phyloP scores from a whole-genome alignment of 2,797 vertebrate species.

The Nothura maculosa region DNA sequence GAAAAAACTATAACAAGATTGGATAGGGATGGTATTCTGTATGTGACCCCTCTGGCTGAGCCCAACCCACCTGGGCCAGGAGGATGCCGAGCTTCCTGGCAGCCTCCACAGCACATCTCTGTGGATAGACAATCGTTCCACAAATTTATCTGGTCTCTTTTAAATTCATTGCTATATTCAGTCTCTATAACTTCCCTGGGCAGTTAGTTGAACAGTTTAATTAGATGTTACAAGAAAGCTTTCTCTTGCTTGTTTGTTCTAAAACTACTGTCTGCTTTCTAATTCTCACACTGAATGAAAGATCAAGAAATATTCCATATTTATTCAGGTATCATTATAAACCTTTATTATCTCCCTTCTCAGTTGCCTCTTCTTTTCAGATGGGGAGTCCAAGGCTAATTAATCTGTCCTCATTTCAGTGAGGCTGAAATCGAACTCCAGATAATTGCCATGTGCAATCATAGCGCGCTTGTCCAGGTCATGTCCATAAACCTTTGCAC shows the following conservation, averaged over 20 bases:
- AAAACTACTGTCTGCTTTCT: conserved; percentile 17
- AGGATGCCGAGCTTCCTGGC: fast-evolving
- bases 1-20: not conserved
- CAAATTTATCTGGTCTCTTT: not conserved
- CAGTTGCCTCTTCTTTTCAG: conserved; percentile 42
- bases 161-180: not conserved
- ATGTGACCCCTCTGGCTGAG: fast-evolving
- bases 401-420: conserved; percentile 48
- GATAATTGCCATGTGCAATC: conserved; percentile 12
- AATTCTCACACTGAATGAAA: conserved; percentile 34
- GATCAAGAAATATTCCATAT: conserved; percentile 38
- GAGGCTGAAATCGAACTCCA: conserved; percentile 40
- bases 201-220: conserved; percentile 14
- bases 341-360: conserved; percentile 31
- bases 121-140: not conserved
- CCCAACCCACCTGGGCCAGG: fast-evolving
- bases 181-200: not conserved
- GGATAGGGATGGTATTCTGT: not conserved
- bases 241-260: not conserved
- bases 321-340: conserved; percentile 49
- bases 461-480: not conserved
- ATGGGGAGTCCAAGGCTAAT: conserved; percentile 34
- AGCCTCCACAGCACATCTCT: not conserved
- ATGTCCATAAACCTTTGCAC: not conserved
- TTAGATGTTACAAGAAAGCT: conserved; percentile 22